These are phyloP conservation scores for Drosophila sucinea DNA, from an alignment of 1,140 invertebrate genomes.

Conservation along the genomic window DNA sequence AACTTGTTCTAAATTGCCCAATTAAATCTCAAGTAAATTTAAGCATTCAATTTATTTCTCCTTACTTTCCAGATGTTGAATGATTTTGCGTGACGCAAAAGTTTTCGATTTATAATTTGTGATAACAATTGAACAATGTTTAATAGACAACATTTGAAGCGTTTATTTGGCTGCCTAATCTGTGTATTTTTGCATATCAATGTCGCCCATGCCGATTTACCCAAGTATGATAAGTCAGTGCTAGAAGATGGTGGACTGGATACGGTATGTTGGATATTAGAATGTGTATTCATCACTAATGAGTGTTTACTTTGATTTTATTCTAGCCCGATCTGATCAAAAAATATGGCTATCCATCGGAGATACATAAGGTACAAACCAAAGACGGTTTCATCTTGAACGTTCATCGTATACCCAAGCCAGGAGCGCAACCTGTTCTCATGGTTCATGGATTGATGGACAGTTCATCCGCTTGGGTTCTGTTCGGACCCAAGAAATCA, in stretches of 20 bases:
- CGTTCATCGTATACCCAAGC: slow-evolving; percentile 81
- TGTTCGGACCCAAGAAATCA: slow-evolving; percentile 83
- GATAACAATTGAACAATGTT: slow-evolving; percentile 7
- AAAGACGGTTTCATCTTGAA: slow-evolving; percentile 85
- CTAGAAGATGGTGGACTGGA: slow-evolving; percentile 34
- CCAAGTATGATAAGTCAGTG: slow-evolving; percentile 15
- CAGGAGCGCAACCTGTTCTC: slow-evolving; percentile 83
- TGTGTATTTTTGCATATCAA: slow-evolving; percentile 11
- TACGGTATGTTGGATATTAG: slow-evolving; percentile 11
- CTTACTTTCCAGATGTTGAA: not conserved
- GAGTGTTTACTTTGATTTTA: not conserved
- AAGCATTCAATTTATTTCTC: not conserved
- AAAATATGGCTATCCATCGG: slow-evolving; percentile 85
- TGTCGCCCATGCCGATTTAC: not conserved
- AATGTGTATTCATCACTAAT: too few species aligned
- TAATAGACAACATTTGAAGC: not conserved
- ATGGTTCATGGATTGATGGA: slow-evolving; percentile 87
- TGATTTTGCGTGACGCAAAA: not conserved
- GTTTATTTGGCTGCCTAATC: not conserved
- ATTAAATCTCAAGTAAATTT: not conserved
- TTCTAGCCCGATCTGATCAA: slow-evolving; percentile 75
- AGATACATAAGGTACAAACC: slow-evolving; percentile 84
- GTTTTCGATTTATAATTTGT: not conserved
- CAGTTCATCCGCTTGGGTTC: slow-evolving; percentile 85
- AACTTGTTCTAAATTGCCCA: not conserved